Evolutionary conservation across 2,888 invertebrate species (phyloP), one percentile per base, ranked within the genome.

Genomic region (Dasysyrphus albostriatus): DNA sequence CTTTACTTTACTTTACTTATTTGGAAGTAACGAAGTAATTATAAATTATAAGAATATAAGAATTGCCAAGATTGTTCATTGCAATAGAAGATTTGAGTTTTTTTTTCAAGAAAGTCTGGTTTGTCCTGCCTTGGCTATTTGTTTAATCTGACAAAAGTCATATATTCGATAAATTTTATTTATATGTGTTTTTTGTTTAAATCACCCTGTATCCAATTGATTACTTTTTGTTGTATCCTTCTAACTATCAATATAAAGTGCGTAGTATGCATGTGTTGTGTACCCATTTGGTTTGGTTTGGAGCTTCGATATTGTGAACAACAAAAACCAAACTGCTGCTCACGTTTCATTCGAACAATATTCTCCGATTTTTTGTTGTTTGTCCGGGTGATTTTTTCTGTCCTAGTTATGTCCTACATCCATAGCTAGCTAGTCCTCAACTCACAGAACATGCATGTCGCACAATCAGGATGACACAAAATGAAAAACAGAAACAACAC

Each of bases 321-420:
- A 61, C 39, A 47, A 47, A 49, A 34, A 12, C 39, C 12, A 42
- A 87, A 74, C 75, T 69, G 37, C 67, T 85, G 63, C 70, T 75
- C 74, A 78, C 82, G 78, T 75, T 78, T 76, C 59, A 72, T 83
- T 75, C 82, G 67, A 73, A 77, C 74, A 74, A 65, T 83, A 49
- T 79, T 75, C 42, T 63, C n/a, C 39, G 24, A 10, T 61, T 65
- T 37, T 24, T 7, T 63, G 54, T 67, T 81, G 49, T 44, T 70
- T 49, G 54, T 34, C 49, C 49, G 47, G 49, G 39, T 58, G 37
- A 51, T 73, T 39, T 63, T 76, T 82, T 74, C 65, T 67, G 75
- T 47, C 65, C 75, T 51, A 67, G 49, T 67, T 84, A 47, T 47
- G 59, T 67, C 65, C 75, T 56, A 47, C 63, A 49, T 10, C 8